phyloP scores from a whole-genome alignment of 1,140 invertebrate species.

The Chironomus striatipennis region DNA sequence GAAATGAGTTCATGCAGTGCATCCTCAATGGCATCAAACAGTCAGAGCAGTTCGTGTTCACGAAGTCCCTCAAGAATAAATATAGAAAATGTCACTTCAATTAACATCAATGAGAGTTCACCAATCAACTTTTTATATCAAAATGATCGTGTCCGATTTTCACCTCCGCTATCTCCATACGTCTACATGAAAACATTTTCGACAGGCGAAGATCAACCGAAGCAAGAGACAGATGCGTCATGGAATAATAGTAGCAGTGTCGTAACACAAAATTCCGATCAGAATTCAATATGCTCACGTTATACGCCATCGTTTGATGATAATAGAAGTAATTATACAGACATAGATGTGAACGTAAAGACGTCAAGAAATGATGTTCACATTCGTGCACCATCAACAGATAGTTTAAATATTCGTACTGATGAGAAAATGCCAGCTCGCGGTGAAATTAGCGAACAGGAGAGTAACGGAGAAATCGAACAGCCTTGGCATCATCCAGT shows the following conservation, averaged over 20 bases:
- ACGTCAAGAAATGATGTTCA: constrained; percentile 28
- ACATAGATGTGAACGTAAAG: constrained; percentile 23
- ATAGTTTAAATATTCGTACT: constrained; percentile 60
- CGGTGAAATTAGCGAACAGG: constrained; percentile 71
- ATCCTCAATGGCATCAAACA: background rate
- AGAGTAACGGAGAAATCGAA: constrained; percentile 67
- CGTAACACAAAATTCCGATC: constrained; percentile 15
- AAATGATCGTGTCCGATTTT: constrained; percentile 18
- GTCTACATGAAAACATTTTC: constrained; percentile 16
- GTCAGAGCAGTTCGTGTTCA: background rate
- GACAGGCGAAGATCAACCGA: background rate
- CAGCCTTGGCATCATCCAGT: constrained; percentile 53
- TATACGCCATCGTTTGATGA: constrained; percentile 30
- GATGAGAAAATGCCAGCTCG: constrained; percentile 76
- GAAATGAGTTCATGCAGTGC: constrained; percentile 1
- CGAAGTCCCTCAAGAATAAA: background rate
- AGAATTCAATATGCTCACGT: background rate
- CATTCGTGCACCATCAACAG: constrained; percentile 31
- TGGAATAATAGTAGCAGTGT: background rate
- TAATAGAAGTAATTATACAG: constrained; percentile 25
- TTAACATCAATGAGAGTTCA: background rate
- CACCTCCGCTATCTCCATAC: background rate
- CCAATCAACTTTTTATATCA: constrained; percentile 17
- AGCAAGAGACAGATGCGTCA: background rate
- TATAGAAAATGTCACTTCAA: background rate